Base-by-base conservation (phyloP, 2,888 invertebrate species). In the Latheticus oryzae region DNA sequence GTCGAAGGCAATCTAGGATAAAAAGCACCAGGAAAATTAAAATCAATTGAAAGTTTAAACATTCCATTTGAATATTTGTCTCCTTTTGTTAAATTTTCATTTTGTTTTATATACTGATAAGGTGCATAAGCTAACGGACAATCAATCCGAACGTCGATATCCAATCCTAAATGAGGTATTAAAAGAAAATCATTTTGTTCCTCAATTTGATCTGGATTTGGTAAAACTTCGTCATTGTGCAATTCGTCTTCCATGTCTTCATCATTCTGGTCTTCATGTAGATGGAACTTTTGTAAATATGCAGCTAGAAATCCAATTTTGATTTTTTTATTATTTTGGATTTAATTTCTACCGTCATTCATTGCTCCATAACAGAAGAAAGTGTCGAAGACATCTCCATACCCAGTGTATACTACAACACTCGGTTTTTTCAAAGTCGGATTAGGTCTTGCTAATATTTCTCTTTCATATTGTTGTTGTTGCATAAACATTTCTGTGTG, bases 311-410 rank as follows among this genome's bases (percentile, higher is more conserved):
- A 60, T n/a, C n/a, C n/a, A n/a, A n/a, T n/a, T n/a, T n/a, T n/a
- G n/a, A n/a, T n/a, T n/a, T n/a, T n/a, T n/a, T n/a, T n/a, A n/a
- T n/a, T n/a, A n/a, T 9, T 28, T 5, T 7, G 19, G 15, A 8
- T 16, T 12, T n/a, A n/a, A n/a, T n/a, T n/a, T n/a, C 8, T 64
- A 75, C 76, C 75, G 30, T 75, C 72, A 42, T 76, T 76, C 76
- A 76, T 76, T 5, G 71, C 73, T 8, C 76, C 76, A 48, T 76
- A 76, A 60, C 71, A 76, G 42, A 72, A 76, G 57, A 76, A 76
- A 12, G 61, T 70, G 32, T 73, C 68, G 9, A 70, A 70, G 1
- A 73, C 71, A 38, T 75, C 74, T 1, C 76, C 76, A 37, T 74
- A 76, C 0, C 76, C 76, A 1, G 76, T 75, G 51, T 76, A 76